A percentile compares a stretch with the other conserved stretches of the same genome.
These are phyloP conservation scores for Neodon shergylaensis DNA, from an alignment of 2,113 vertebrate genomes.

Conservation along the genomic window DNA sequence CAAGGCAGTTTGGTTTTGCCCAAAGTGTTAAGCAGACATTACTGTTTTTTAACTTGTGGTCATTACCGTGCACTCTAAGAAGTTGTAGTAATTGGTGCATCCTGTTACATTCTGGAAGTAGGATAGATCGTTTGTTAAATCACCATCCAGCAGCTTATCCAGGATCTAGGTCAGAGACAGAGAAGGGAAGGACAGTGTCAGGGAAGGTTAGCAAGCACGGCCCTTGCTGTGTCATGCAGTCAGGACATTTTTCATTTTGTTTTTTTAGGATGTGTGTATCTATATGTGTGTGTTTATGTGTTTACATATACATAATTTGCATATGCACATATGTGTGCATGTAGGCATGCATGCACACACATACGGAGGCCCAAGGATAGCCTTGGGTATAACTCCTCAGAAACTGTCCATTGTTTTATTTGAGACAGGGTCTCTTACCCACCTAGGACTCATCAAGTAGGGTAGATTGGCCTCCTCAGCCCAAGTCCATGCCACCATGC, in stretches of 20 bases:
- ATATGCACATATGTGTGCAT: not conserved
- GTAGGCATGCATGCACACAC: too few relatives aligned
- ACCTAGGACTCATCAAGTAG: not conserved
- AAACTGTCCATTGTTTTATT: not conserved
- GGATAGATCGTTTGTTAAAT: constrained; percentile 82
- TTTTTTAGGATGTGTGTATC: not conserved
- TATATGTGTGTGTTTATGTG: not conserved
- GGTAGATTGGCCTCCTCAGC: too few relatives aligned
- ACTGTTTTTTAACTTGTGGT: not conserved
- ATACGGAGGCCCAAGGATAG: not conserved
- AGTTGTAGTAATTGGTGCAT: constrained; percentile 89
- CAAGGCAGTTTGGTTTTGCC: not conserved
- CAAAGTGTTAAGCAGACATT: constrained; percentile 44
- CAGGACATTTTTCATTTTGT: not conserved
- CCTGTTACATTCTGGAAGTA: constrained; percentile 91
- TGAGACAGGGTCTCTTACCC: not conserved
- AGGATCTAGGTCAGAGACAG: constrained; percentile 85
- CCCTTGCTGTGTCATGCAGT: not conserved
- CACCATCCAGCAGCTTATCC: constrained; percentile 87
- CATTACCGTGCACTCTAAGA: constrained; percentile 88
- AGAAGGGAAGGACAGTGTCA: constrained; percentile 49
- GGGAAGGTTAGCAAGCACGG: not conserved
- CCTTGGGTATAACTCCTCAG: not conserved
- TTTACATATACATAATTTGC: not conserved
- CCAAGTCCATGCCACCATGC: not conserved